These are phyloP conservation scores for Synergus japonicus DNA, from an alignment of 2,888 invertebrate species.

Conservation along the genomic window DNA sequence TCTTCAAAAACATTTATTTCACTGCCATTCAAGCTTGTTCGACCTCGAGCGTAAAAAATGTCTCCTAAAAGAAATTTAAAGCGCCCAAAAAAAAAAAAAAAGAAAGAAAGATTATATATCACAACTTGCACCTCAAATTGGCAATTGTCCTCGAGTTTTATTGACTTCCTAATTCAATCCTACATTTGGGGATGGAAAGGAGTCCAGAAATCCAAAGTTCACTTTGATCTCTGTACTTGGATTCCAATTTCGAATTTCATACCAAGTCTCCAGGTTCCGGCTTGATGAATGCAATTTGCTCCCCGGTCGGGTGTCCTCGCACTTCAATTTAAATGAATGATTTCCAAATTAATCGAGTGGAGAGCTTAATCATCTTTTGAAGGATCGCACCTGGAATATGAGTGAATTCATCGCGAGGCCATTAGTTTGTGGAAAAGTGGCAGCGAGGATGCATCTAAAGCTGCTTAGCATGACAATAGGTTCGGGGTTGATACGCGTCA, in stretches of 20 bases:
- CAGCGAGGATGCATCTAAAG: slow-evolving; percentile 67
- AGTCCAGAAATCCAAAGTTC: too few relatives aligned
- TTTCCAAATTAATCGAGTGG: slow-evolving; percentile 4
- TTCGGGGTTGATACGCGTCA: slow-evolving; percentile 69
- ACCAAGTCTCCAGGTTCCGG: too few relatives aligned
- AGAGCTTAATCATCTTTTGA: slow-evolving; percentile 6
- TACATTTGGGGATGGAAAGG: too few relatives aligned
- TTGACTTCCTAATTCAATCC: neutral
- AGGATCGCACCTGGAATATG: slow-evolving; percentile 8
- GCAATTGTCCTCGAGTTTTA: neutral
- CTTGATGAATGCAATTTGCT: too few relatives aligned
- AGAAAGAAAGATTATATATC: neutral
- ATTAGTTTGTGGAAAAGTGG: slow-evolving; percentile 41
- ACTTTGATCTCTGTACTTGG: too few relatives aligned
- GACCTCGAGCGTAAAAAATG: slow-evolving; percentile 45
- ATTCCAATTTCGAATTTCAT: too few relatives aligned
- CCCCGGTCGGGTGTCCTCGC: neutral
- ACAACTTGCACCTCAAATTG: neutral
- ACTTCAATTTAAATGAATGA: neutral
- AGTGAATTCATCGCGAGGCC: slow-evolving; percentile 7
- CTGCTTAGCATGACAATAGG: slow-evolving; percentile 72
- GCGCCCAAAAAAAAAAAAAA: neutral
- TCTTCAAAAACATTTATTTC: slow-evolving; percentile 59
- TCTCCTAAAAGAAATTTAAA: slow-evolving; percentile 30
- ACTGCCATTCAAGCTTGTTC: slow-evolving; percentile 53